Evolutionary conservation across 2,113 vertebrate species (phyloP).

Genomic region (Eulemur rufifrons): DNA sequence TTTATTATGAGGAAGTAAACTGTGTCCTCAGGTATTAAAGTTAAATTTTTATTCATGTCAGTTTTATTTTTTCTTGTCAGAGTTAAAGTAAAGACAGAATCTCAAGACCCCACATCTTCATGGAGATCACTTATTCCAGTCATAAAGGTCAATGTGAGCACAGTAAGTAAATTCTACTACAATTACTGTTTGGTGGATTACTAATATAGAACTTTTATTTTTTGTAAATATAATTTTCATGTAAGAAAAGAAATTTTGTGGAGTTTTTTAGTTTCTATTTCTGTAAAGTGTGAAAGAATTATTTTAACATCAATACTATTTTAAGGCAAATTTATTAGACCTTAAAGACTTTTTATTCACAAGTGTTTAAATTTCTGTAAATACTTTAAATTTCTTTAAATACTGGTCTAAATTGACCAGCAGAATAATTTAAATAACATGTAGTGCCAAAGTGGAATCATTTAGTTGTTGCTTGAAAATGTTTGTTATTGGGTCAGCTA

Average conservation of each 20-base stretch:
- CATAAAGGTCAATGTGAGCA: slow-evolving; percentile 98
- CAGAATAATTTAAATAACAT: not conserved
- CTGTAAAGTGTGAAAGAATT: not conserved
- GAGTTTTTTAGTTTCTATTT: not conserved
- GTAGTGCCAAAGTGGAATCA: not conserved
- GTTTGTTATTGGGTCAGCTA: not conserved
- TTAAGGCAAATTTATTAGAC: not conserved
- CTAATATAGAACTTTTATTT: not conserved
- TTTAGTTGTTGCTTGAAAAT: not conserved
- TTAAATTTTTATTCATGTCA: not conserved
- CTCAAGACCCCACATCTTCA: slow-evolving; percentile 93
- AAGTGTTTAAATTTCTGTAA: not conserved
- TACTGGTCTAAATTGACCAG: not conserved
- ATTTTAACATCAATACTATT: not conserved
- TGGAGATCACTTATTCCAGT: slow-evolving; percentile 99
- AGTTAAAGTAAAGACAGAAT: slow-evolving; percentile 93
- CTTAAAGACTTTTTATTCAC: not conserved
- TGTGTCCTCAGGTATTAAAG: not conserved
- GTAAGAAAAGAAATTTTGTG: slow-evolving; percentile 55
- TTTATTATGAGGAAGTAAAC: not conserved
- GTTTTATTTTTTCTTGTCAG: slow-evolving; percentile 79
- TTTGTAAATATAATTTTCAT: slow-evolving; percentile 31
- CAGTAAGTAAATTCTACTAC: slow-evolving; percentile 87
- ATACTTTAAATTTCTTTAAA: slow-evolving; percentile 3
- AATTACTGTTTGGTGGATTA: not conserved